Evolutionary conservation across 2,113 vertebrate genomes (phyloP), one percentile per base, ranked within the genome.

Genomic region (Felis catus): DNA sequence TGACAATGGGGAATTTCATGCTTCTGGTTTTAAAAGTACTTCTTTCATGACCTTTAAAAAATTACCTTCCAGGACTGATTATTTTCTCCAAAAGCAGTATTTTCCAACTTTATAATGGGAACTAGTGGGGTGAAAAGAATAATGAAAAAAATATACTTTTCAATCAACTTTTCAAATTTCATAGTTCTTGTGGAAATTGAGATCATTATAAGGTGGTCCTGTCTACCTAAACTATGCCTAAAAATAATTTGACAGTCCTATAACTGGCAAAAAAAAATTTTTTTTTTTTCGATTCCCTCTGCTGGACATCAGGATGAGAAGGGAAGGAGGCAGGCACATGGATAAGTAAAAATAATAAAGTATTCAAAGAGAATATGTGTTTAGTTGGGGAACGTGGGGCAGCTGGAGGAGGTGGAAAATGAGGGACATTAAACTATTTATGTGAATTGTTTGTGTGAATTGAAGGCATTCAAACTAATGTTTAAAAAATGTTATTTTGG

Each of bases 401-500:
- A n/a, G 39, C 4, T 65, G 27, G 48, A 29, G 15, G 63, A 74
- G 23, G 53, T 83, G 48, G 86, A 66, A 81, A 92, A 63, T 33
- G 55, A 76, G n/a, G 66, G 11, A 84, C 3, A 7, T 41, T 85
- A 74, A 53, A 36, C 39, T 70, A 79, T 89, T 78, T 79, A 76
- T 51, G 19, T 86, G 41, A 87, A 51, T 89, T 79, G 55, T 61
- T 79, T 89, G 78, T 82, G 31, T 85, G 82, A 96, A 82, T 55
- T 48, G 79, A 84, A 83, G 53, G 39, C 86, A 81, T 11, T 95
- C 92, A 81, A 87, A 88, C 23, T 14, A 95, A 88, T 63, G 18
- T 55, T 21, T 21, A 58, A 80, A 95, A 95, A 80, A 84, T 39
- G 36, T 79, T 84, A 92, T 94, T 96, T 95, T 93, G 48, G 91